phyloP scores from a whole-genome alignment of 2,797 vertebrate species.

The Falco peregrinus region DNA sequence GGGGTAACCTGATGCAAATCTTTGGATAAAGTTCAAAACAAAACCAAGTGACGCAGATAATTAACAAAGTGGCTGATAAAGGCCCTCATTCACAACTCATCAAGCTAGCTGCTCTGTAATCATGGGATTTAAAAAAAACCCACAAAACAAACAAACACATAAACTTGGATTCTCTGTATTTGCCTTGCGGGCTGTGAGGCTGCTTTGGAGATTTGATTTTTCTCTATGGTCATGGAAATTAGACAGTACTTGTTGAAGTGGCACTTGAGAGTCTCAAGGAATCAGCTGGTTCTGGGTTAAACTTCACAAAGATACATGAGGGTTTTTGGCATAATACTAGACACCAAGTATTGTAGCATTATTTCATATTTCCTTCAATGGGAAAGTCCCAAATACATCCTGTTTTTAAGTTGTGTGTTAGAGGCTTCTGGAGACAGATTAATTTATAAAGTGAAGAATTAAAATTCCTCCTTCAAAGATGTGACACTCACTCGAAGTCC shows the following conservation, averaged over 20 bases:
- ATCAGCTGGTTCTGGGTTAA: slow-evolving; percentile 23
- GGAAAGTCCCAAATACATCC: slow-evolving; percentile 59
- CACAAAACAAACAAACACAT: neutral
- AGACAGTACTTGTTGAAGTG: neutral
- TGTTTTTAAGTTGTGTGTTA: slow-evolving; percentile 43
- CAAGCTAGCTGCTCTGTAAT: neutral
- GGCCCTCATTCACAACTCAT: accelerated
- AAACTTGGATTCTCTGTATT: neutral
- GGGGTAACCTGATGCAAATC: neutral
- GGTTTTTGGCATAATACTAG: slow-evolving; percentile 2
- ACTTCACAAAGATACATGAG: neutral
- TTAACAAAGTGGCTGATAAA: neutral
- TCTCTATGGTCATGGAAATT: neutral
- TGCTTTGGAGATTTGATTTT: neutral
- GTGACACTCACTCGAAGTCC: slow-evolving; percentile 23
- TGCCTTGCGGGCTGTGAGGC: neutral
- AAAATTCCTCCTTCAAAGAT: slow-evolving; percentile 37
- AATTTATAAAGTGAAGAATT: slow-evolving; percentile 39
- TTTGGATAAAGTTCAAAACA: neutral
- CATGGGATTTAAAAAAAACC: neutral
- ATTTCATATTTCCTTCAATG: slow-evolving; percentile 51
- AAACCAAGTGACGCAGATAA: neutral
- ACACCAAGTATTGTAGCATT: slow-evolving; percentile 3
- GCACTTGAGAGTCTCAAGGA: neutral
- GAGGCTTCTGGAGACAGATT: slow-evolving; percentile 44